Percentiles rank a stretch among this genome's conserved stretches.
Conservation (phyloP, 1,140 invertebrate genomes). For the Manduca sexta region DNA sequence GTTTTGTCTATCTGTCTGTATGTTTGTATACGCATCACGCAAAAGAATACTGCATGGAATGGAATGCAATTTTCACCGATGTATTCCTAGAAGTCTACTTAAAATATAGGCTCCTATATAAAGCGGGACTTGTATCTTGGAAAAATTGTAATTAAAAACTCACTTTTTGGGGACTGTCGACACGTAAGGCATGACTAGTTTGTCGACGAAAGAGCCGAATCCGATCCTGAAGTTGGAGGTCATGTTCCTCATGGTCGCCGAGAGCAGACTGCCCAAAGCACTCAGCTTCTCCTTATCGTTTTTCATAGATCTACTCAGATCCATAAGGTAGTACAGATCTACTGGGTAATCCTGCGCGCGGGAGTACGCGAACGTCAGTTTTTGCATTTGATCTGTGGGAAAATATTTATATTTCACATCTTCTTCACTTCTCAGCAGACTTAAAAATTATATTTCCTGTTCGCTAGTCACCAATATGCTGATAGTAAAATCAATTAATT, state of each 20-base stretch:
- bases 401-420: constrained; percentile 3
- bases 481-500: too few species aligned
- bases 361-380: constrained; percentile 83
- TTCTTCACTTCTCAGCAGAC: too few species aligned
- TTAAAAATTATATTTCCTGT: background rate
- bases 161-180: constrained; percentile 84
- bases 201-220: constrained; percentile 99
- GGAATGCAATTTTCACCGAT: too few species aligned
- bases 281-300: constrained; percentile 94
- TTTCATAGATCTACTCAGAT: constrained; percentile 95
- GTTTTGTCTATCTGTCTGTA: too few species aligned
- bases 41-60: too few species aligned
- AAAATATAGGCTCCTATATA: too few species aligned
- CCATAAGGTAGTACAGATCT: constrained; percentile 97
- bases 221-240: constrained; percentile 96
- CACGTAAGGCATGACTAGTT: constrained; percentile 98
- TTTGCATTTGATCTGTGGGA: constrained; percentile 81
- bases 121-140: too few species aligned
- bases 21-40: too few species aligned
- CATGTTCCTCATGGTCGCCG: constrained; percentile 88
- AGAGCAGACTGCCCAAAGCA: constrained; percentile 84
- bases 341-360: constrained; percentile 96
- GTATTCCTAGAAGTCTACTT: too few species aligned
- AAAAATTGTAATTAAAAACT: constrained; percentile 46
- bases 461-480: too few species aligned